Evolutionary conservation across 2,888 invertebrate genomes (phyloP).

Genomic region (Pristionchus mayeri): DNA sequence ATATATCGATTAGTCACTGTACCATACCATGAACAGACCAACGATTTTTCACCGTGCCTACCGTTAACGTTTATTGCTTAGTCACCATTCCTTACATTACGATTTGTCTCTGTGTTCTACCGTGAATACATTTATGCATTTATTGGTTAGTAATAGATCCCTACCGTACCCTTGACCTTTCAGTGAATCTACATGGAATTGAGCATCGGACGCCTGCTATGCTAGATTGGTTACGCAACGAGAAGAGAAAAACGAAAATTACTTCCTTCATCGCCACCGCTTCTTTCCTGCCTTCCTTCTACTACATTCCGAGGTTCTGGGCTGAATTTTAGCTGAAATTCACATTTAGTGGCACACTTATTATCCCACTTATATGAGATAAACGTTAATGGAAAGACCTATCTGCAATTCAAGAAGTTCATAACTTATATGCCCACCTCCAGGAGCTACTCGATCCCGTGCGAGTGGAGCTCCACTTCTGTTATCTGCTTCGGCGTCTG

Average conservation of each 20-base stretch:
- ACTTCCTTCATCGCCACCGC: not conserved
- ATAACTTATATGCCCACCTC: not conserved
- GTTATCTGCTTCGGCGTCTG: slow-evolving; percentile 74
- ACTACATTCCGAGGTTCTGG: not conserved
- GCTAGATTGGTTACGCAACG: not conserved
- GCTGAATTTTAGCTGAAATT: no score
- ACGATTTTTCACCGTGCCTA: not conserved
- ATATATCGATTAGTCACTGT: not conserved
- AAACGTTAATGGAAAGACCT: no score
- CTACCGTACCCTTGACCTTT: no score
- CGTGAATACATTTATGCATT: no score
- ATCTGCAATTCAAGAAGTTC: not conserved
- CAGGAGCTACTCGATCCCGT: slow-evolving; percentile 52
- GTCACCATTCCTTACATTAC: no score
- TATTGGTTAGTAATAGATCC: no score
- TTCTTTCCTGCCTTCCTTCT: not conserved
- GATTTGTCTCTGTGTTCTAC: not conserved
- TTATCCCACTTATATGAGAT: no score
- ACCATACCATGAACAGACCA: no score
- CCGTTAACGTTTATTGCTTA: not conserved
- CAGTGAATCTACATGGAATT: not conserved
- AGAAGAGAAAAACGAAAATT: not conserved
- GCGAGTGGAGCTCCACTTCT: slow-evolving; percentile 70
- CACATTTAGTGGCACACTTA: no score
- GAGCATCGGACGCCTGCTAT: not conserved